Evolutionary conservation across 2,888 invertebrate genomes (phyloP).

Genomic region (Pharmacophagus antenor): DNA sequence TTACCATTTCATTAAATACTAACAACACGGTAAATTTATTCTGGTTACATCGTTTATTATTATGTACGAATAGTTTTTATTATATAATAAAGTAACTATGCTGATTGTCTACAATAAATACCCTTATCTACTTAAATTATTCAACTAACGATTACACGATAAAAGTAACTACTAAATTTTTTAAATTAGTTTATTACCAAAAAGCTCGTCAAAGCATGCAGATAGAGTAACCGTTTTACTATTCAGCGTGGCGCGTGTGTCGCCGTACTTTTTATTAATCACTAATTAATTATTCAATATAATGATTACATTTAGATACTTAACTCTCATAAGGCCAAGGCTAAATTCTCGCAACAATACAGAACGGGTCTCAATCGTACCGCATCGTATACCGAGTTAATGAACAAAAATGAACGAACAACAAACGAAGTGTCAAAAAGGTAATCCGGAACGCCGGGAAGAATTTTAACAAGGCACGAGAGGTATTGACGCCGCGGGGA

Average conservation of each 20-base stretch:
- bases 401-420: conserved; percentile 25
- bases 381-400: conserved; percentile 56
- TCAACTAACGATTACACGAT: conserved; percentile 77
- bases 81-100: conserved; percentile 75
- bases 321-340: conserved; percentile 81
- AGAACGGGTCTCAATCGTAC: conserved; percentile 62
- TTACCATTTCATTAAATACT: conserved; percentile 69
- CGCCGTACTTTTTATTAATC: conserved; percentile 52
- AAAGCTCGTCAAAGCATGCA: conserved; percentile 82
- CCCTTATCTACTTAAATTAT: conserved; percentile 76
- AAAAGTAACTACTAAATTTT: conserved; percentile 74
- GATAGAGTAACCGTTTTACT: conserved; percentile 77
- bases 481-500: conserved; percentile 57
- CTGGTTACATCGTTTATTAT: conserved; percentile 73
- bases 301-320: conserved; percentile 77
- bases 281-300: conserved; percentile 61
- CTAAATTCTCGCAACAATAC: conserved; percentile 81
- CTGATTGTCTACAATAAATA: conserved; percentile 78
- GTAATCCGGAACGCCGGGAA: conserved; percentile 35
- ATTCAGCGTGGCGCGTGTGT: conserved; percentile 70
- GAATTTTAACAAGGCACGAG: conserved; percentile 69
- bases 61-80: conserved; percentile 75
- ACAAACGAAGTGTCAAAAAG: conserved; percentile 33
- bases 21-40: conserved; percentile 68
- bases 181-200: conserved; percentile 80